phyloP scores from a whole-genome alignment of 2,797 vertebrate species.

The Novumbra hubbsi region DNA sequence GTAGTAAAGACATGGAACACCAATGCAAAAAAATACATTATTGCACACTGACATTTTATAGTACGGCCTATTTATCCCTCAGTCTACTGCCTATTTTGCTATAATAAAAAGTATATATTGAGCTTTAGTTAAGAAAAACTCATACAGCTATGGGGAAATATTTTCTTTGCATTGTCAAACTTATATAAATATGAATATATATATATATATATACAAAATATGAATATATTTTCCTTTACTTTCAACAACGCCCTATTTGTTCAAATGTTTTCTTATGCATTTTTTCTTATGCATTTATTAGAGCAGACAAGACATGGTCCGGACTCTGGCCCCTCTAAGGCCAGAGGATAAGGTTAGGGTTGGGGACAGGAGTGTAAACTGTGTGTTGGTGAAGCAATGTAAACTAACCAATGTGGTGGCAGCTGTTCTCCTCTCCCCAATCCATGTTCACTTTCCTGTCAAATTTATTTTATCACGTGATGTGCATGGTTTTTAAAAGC shows the following conservation, averaged over 20 bases:
- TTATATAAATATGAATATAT: conserved; percentile 60
- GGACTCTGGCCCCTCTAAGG: not conserved
- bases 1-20: conserved; percentile 69
- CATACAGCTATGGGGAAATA: conserved; percentile 77
- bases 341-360: not conserved
- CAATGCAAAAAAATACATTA: conserved; percentile 78
- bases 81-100: conserved; percentile 99
- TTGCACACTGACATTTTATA: conserved; percentile 87
- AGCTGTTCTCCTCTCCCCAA: conserved; percentile 73
- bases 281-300: conserved; percentile 18
- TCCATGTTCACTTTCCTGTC: conserved; percentile 54
- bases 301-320: not conserved
- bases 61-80: conserved; percentile 90
- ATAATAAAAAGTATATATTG: conserved; percentile 93
- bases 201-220: conserved; percentile 71
- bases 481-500: conserved; percentile 71
- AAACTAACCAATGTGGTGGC: conserved; percentile 29
- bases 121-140: conserved; percentile 83
- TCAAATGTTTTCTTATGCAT: conserved; percentile 53
- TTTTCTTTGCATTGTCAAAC: conserved; percentile 82
- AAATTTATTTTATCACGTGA: conserved; percentile 49
- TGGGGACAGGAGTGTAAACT: not conserved
- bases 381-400: conserved; percentile 13
- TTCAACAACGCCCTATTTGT: conserved; percentile 73
- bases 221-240: conserved; percentile 78